phyloP scores from a whole-genome alignment of 2,888 invertebrate species.

The Antitype chi region DNA sequence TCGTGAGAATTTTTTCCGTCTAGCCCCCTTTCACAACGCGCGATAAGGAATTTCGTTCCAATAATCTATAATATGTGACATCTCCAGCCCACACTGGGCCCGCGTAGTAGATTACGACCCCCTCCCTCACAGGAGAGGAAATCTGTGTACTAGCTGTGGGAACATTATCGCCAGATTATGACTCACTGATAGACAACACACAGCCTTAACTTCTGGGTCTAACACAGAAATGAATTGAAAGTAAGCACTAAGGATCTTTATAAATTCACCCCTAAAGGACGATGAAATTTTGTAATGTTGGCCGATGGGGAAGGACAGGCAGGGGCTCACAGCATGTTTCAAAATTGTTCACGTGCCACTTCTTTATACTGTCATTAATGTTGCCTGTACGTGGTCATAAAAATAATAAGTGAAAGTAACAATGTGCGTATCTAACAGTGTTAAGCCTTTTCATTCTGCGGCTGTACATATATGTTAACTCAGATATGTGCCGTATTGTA shows the following conservation, averaged over 20 bases:
- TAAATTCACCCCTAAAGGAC: not conserved
- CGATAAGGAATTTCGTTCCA: too few relatives aligned
- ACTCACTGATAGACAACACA: too few relatives aligned
- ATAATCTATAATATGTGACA: too few relatives aligned
- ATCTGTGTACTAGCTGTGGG: too few relatives aligned
- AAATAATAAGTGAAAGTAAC: not conserved
- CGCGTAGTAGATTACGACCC: too few relatives aligned
- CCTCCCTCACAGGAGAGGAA: too few relatives aligned
- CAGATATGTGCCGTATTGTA: slow-evolving; percentile 1
- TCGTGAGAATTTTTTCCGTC: too few relatives aligned
- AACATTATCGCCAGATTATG: too few relatives aligned
- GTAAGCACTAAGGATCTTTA: not conserved
- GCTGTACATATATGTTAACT: not conserved
- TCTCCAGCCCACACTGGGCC: too few relatives aligned
- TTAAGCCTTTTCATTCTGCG: slow-evolving; percentile 12
- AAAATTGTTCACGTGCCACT: not conserved
- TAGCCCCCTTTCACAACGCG: too few relatives aligned
- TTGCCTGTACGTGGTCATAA: not conserved
- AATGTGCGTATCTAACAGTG: not conserved
- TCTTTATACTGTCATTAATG: not conserved
- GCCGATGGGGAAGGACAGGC: not conserved
- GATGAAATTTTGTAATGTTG: not conserved
- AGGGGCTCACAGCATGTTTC: too few relatives aligned
- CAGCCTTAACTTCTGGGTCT: too few relatives aligned
- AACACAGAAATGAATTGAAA: not conserved